Evolutionary conservation across 2,888 invertebrate genomes (phyloP).

Genomic region (Caenorhabditis zanzibari): DNA sequence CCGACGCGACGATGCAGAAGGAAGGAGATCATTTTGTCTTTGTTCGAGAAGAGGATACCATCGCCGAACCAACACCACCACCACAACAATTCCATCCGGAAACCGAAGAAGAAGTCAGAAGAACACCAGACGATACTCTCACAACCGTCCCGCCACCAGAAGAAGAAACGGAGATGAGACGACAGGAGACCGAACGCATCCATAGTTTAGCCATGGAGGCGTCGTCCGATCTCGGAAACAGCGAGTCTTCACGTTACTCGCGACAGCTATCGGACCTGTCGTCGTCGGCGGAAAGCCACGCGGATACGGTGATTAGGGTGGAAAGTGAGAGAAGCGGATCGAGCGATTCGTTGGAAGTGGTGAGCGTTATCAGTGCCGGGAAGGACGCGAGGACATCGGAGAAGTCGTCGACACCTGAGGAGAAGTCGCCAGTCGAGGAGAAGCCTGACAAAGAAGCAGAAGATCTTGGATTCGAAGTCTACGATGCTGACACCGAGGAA

Average conservation of each 20-base stretch:
- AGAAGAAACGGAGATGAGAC: constrained; percentile 24
- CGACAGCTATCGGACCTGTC: constrained; percentile 73
- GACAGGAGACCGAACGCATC: constrained; percentile 60
- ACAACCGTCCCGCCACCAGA: constrained; percentile 29
- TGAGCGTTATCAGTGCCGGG: constrained; percentile 65
- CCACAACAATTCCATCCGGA: constrained; percentile 9
- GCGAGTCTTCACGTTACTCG: constrained; percentile 68
- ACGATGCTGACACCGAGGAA: constrained; percentile 57
- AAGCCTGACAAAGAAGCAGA: constrained; percentile 45
- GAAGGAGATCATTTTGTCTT: constrained; percentile 68
- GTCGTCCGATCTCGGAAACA: constrained; percentile 61
- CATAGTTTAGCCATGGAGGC: constrained; percentile 69
- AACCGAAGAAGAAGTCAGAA: background rate
- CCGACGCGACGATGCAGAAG: constrained; percentile 35
- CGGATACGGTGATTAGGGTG: constrained; percentile 71
- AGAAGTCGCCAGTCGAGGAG: constrained; percentile 20
- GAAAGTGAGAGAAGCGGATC: constrained; percentile 63
- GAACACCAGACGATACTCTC: background rate
- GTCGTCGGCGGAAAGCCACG: constrained; percentile 67
- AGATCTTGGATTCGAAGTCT: constrained; percentile 69
- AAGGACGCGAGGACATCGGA: constrained; percentile 32
- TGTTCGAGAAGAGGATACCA: constrained; percentile 47
- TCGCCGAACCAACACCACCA: constrained; percentile 57
- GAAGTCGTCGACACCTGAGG: constrained; percentile 37
- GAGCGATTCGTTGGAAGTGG: constrained; percentile 65